phyloP scores from a whole-genome alignment of 2,797 vertebrate species.

The Sebastes umbrosus region DNA sequence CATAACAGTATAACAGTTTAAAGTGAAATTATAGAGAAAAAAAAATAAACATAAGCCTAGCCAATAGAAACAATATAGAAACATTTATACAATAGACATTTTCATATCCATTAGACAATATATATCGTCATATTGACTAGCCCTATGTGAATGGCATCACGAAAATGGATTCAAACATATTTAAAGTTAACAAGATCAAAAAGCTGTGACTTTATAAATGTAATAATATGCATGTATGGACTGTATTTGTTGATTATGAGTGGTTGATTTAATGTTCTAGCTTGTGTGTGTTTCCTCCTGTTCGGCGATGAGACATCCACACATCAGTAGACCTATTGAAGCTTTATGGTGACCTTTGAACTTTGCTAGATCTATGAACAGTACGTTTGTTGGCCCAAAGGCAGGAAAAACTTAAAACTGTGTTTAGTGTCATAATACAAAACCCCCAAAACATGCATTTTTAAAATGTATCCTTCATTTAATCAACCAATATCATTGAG shows the following conservation, averaged over 20 bases:
- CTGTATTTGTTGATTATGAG: neutral
- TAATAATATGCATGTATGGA: neutral
- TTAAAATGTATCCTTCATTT: neutral
- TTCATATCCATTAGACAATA: too few relatives aligned
- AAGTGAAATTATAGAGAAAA: too few relatives aligned
- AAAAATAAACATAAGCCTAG: too few relatives aligned
- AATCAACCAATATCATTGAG: neutral
- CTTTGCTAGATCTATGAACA: neutral
- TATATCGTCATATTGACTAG: too few relatives aligned
- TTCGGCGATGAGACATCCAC: neutral
- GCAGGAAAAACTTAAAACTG: neutral
- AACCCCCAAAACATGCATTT: neutral
- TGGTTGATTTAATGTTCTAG: neutral
- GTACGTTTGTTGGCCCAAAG: neutral
- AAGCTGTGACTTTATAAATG: neutral
- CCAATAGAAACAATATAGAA: too few relatives aligned
- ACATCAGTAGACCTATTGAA: neutral
- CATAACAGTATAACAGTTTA: too few relatives aligned
- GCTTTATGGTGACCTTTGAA: slow-evolving; percentile 10
- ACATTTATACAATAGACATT: too few relatives aligned
- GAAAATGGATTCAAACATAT: neutral
- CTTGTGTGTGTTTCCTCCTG: neutral
- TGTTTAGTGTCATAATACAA: neutral
- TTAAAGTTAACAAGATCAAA: neutral
- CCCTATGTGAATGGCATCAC: neutral